A percentile compares a stretch with the other conserved stretches of the same genome.
Evolutionary conservation across 2,113 vertebrate genomes (phyloP).

Genomic region (Platichthys stellatus): DNA sequence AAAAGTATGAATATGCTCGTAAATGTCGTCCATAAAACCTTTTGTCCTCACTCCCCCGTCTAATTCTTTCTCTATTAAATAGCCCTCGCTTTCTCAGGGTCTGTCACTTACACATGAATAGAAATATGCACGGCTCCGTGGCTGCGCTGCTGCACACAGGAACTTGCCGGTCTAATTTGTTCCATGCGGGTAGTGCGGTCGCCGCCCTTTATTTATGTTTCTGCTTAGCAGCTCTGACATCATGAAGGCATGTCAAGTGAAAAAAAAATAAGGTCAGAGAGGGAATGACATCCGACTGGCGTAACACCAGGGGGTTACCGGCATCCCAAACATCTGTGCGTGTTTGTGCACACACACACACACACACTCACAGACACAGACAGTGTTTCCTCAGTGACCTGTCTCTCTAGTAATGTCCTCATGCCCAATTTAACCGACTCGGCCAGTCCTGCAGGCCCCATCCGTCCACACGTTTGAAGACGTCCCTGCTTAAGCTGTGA

Average conservation of each 20-base stretch:
- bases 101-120: conserved; percentile 62
- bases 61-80: conserved; percentile 37
- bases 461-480: conserved; percentile 48
- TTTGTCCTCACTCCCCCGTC: background rate
- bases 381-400: conserved; percentile 51
- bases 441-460: conserved; percentile 36
- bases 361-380: background rate
- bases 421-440: conserved; percentile 53
- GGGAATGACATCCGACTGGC: conserved; percentile 60
- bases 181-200: conserved; percentile 70
- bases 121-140: conserved; percentile 53
- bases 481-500: conserved; percentile 29
- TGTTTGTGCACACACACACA: background rate
- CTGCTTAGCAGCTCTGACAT: conserved; percentile 74
- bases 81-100: conserved; percentile 33
- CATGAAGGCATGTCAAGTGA: conserved; percentile 69
- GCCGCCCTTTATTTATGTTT: conserved; percentile 75
- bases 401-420: conserved; percentile 56
- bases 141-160: conserved; percentile 53
- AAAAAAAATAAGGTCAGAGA: conserved; percentile 71
- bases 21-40: conserved; percentile 50
- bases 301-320: conserved; percentile 59
- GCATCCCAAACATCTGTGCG: conserved; percentile 60
- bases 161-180: conserved; percentile 73
- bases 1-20: conserved; percentile 44